Conservation (phyloP, 1,140 invertebrate species). For the Sesamia nonagrioides region DNA sequence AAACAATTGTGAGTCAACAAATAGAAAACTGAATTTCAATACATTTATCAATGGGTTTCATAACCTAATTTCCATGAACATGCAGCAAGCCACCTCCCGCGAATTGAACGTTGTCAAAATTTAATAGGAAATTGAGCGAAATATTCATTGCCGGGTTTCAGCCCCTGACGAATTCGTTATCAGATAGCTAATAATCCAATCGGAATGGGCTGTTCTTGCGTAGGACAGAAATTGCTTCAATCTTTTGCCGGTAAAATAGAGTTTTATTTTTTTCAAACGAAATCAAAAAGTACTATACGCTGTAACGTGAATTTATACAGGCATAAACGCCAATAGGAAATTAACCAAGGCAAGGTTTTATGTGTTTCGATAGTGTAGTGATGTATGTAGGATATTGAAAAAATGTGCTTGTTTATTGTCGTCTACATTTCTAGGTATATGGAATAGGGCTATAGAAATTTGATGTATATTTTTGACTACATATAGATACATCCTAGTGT, state of each 20-base stretch:
- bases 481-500: too few species aligned
- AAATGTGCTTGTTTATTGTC: too few species aligned
- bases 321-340: too few species aligned
- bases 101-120: constrained; percentile 47
- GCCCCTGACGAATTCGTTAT: constrained; percentile 68
- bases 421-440: too few species aligned
- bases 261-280: neutral
- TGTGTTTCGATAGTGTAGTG: too few species aligned
- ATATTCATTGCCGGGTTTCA: constrained; percentile 70
- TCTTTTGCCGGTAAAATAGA: constrained; percentile 32
- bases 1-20: neutral
- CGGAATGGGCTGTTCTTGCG: constrained; percentile 55
- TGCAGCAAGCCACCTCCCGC: constrained; percentile 27
- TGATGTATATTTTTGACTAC: too few species aligned
- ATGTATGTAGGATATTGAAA: too few species aligned
- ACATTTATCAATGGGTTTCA: constrained; percentile 36
- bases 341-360: too few species aligned
- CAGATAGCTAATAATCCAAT: constrained; percentile 73
- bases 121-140: constrained; percentile 64
- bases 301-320: too few species aligned
- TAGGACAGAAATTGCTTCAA: constrained; percentile 30
- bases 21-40: neutral
- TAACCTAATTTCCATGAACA: constrained; percentile 30
- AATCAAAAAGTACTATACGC: neutral
- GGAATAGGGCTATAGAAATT: too few species aligned